A percentile compares a stretch with the other conserved stretches of the same genome.
Conservation (phyloP, 2,113 vertebrate genomes). For the Tyto alba region DNA sequence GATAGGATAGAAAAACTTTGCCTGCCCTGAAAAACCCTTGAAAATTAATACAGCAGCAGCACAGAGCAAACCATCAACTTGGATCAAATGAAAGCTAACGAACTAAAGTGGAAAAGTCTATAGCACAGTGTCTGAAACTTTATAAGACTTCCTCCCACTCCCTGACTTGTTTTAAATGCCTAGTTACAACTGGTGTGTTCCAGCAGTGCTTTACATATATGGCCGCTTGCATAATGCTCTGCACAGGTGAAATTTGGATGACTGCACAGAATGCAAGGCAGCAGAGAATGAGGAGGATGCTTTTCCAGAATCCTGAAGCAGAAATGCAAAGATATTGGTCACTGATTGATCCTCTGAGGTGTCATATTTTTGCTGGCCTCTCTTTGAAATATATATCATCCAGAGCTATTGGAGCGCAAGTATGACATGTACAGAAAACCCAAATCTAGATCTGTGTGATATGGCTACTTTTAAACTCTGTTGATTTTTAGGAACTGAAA, state of each 20-base stretch:
- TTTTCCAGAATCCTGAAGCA: neutral
- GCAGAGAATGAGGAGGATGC: neutral
- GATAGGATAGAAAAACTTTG: neutral
- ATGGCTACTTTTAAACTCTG: neutral
- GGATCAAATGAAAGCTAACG: neutral
- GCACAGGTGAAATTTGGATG: neutral
- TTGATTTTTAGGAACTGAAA: neutral
- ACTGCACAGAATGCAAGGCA: neutral
- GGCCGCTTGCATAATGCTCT: neutral
- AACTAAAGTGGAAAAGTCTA: neutral
- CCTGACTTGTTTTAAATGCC: neutral
- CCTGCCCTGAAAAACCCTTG: neutral
- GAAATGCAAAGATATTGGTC: neutral
- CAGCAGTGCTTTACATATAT: neutral
- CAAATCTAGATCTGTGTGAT: neutral
- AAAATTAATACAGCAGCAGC: neutral
- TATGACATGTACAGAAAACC: neutral
- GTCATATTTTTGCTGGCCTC: neutral
- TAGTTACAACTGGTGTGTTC: neutral
- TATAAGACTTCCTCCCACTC: rapidly evolving
- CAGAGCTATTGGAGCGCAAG: neutral
- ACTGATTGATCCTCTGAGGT: neutral
- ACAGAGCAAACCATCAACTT: neutral
- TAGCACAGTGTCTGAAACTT: neutral
- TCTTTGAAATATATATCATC: neutral